Evolutionary conservation across 1,140 invertebrate species (phyloP).

Genomic region (Anoplophora glabripennis): DNA sequence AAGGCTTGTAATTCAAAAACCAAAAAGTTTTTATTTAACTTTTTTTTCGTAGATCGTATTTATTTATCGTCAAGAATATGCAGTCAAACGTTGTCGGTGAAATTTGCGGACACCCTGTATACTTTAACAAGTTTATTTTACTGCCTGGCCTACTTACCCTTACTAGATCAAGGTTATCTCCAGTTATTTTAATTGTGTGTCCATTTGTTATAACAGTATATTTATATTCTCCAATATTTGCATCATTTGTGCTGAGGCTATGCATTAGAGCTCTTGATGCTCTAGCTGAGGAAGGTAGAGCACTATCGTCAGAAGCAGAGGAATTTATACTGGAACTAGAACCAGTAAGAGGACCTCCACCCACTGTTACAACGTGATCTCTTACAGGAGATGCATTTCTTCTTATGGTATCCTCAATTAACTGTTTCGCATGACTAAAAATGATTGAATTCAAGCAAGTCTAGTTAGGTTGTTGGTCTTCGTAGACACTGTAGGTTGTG

Average conservation of each 20-base stretch:
- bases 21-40: too few relatives aligned
- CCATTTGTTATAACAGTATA: conserved; percentile 79
- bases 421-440: conserved; percentile 78
- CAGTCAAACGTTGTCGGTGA: too few relatives aligned
- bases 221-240: conserved; percentile 79
- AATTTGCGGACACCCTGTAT: too few relatives aligned
- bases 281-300: conserved; percentile 39
- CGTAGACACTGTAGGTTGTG: too few relatives aligned
- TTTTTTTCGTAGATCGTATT: too few relatives aligned
- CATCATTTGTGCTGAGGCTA: conserved; percentile 79
- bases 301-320: conserved; percentile 70
- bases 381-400: conserved; percentile 87
- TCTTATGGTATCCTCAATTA: conserved; percentile 89
- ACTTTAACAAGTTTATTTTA: too few relatives aligned
- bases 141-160: conserved; percentile 58
- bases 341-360: conserved; percentile 60
- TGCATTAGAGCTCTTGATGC: conserved; percentile 64
- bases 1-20: too few relatives aligned
- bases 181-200: conserved; percentile 79
- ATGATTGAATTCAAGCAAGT: neutral
- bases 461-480: too few relatives aligned
- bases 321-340: conserved; percentile 68
- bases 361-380: conserved; percentile 49
- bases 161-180: conserved; percentile 77
- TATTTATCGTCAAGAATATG: too few relatives aligned